Evolutionary conservation across 2,113 vertebrate species (phyloP).

Genomic region (Heterochromis multidens): DNA sequence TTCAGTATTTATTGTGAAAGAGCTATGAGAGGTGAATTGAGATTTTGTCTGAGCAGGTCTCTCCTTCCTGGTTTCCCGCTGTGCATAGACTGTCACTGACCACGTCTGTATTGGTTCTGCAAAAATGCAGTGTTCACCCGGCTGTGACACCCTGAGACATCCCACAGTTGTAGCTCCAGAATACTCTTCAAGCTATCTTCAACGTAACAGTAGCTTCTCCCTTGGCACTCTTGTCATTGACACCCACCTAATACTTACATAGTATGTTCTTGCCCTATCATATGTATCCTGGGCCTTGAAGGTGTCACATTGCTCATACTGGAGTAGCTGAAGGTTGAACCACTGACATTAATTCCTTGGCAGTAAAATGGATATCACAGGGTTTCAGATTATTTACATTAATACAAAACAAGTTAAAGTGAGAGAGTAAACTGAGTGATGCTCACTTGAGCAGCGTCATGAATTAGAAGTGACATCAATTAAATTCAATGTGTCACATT

Average conservation of each 20-base stretch:
- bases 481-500: not conserved
- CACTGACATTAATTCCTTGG: not conserved
- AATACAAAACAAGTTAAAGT: not conserved
- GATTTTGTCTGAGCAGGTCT: not conserved
- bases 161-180: not conserved
- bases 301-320: slow-evolving; percentile 59
- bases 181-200: not conserved
- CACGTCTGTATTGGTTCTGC: not conserved
- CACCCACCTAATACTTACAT: not conserved
- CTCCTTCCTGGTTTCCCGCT: not conserved
- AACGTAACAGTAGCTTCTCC: not conserved
- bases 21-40: not conserved
- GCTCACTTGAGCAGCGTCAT: not conserved
- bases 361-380: not conserved
- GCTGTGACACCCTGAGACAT: not conserved
- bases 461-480: slow-evolving; percentile 1
- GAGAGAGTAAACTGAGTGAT: not conserved
- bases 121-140: not conserved
- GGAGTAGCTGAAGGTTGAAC: slow-evolving; percentile 10
- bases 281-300: not conserved
- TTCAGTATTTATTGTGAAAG: not conserved
- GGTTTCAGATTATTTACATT: not conserved
- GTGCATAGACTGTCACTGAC: not conserved
- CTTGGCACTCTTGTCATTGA: not conserved
- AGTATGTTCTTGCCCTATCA: slow-evolving; percentile 29